These are phyloP conservation scores for Lycocerus yunnanus DNA, from an alignment of 2,888 invertebrate species.

Conservation along the genomic window DNA sequence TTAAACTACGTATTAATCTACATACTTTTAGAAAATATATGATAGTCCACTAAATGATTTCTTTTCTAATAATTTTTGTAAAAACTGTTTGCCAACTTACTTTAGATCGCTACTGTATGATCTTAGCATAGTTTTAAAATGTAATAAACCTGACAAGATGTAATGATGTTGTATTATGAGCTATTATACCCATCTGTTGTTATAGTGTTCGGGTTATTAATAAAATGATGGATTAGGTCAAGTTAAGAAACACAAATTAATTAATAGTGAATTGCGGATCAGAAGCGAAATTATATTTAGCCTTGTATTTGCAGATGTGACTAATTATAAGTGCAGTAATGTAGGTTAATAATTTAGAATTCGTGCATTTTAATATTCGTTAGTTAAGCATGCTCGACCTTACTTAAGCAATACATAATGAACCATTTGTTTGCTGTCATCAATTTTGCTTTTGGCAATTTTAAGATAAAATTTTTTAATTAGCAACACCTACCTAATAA, in stretches of 20 bases:
- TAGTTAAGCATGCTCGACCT: constrained; percentile 18
- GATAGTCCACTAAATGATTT: too few species aligned
- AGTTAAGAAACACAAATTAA: constrained; percentile 27
- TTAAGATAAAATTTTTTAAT: not conserved
- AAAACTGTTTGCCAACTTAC: too few species aligned
- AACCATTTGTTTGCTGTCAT: not conserved
- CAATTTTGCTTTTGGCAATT: not conserved
- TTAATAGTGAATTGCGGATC: constrained; percentile 24
- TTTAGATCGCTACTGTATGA: too few species aligned
- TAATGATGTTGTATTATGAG: not conserved
- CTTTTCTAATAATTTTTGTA: too few species aligned
- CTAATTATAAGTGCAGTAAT: constrained; percentile 27
- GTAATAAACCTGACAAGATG: not conserved
- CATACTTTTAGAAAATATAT: too few species aligned
- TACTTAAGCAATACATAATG: constrained; percentile 15
- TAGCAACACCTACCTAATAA: not conserved
- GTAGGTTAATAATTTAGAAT: constrained; percentile 28
- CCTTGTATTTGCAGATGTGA: constrained; percentile 26
- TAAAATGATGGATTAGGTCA: constrained; percentile 19
- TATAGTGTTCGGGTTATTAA: not conserved
- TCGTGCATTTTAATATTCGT: constrained; percentile 23
- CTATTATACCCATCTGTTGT: not conserved
- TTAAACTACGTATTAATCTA: too few species aligned
- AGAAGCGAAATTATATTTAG: constrained; percentile 17
- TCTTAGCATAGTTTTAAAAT: not conserved